Percentiles rank a stretch among this genome's conserved stretches.
phyloP scores from a whole-genome alignment of 2,113 vertebrate genomes.

The Kobus ellipsiprymnus region DNA sequence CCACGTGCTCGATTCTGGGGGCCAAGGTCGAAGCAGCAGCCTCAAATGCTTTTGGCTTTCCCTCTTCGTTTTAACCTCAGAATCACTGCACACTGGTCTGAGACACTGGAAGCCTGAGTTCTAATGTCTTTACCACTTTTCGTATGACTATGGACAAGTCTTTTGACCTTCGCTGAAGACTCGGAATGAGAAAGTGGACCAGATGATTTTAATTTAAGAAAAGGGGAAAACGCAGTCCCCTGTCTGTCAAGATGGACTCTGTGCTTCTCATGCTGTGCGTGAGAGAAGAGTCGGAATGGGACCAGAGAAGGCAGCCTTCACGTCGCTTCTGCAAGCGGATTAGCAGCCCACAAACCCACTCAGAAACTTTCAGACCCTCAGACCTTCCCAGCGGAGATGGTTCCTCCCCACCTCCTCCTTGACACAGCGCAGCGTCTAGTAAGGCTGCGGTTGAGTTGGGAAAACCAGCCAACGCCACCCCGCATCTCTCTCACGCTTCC shows the following conservation, averaged over 20 bases:
- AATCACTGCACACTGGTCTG: neutral
- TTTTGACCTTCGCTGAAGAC: neutral
- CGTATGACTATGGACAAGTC: neutral
- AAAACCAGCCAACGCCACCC: neutral
- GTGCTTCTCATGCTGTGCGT: neutral
- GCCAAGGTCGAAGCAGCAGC: neutral
- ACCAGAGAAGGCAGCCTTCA: neutral
- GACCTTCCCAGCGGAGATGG: neutral
- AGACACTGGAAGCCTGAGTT: neutral
- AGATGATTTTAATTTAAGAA: neutral
- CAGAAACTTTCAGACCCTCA: neutral
- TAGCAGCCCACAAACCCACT: rapidly evolving
- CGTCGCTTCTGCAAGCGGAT: too few species aligned
- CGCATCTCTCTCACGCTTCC: rapidly evolving
- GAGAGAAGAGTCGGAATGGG: neutral
- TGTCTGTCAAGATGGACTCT: neutral
- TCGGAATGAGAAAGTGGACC: neutral
- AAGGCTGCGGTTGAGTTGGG: neutral
- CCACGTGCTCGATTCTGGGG: neutral
- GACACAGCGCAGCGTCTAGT: neutral
- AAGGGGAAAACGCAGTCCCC: neutral
- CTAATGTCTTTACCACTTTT: neutral
- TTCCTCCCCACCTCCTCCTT: neutral
- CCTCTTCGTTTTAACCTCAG: neutral
- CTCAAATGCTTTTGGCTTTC: neutral